Percentiles rank a stretch among this genome's conserved stretches.
These are phyloP conservation scores for Rhombomys opimus DNA, from an alignment of 2,113 vertebrate genomes.

Conservation along the genomic window DNA sequence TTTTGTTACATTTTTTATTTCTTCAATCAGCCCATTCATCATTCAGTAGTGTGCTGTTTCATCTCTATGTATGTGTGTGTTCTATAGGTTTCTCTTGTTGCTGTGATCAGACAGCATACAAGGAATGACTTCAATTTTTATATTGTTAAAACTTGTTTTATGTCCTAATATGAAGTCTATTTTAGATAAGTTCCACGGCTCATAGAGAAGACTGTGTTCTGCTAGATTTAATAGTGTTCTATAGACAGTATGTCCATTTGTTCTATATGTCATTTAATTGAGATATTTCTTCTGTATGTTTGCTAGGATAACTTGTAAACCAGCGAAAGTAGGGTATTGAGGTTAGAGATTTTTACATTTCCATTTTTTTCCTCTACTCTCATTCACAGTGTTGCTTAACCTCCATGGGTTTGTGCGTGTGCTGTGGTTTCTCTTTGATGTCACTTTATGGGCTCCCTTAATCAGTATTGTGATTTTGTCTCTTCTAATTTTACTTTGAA, in stretches of 20 bases:
- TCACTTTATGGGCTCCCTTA: neutral
- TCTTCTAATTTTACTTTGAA: neutral
- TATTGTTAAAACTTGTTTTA: neutral
- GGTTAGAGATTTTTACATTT: neutral
- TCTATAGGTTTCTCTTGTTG: neutral
- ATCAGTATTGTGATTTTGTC: neutral
- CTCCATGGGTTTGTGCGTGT: neutral
- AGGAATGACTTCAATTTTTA: neutral
- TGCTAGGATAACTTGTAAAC: neutral
- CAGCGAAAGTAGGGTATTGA: neutral
- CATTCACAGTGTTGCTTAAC: neutral
- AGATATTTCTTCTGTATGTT: neutral
- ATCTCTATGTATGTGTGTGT: neutral
- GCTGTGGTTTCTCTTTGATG: neutral
- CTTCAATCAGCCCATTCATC: neutral
- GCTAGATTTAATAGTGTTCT: neutral
- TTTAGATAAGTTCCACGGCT: neutral
- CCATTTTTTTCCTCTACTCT: neutral
- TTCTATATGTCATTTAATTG: neutral
- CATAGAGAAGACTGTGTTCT: neutral
- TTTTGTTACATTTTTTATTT: neutral
- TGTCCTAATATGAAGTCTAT: neutral
- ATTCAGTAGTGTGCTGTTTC: neutral
- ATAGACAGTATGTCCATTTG: neutral
- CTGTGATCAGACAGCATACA: neutral